Base-by-base conservation (phyloP, 2,888 invertebrate genomes). In the Sylvicola cinctus region DNA sequence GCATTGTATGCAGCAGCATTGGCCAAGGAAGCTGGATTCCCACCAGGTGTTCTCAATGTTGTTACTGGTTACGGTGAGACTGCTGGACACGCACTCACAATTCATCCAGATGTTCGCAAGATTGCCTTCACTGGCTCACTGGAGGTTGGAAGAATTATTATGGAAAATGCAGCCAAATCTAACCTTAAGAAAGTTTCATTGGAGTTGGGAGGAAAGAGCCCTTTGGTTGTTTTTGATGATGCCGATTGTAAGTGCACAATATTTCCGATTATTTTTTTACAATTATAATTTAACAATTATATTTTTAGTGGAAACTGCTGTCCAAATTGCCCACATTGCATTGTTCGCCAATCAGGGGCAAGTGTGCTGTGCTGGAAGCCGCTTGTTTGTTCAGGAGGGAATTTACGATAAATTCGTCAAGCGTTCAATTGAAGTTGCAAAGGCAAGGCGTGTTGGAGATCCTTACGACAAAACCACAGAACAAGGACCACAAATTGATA, bases 171-270 rank as follows among this genome's bases (percentile, higher is more conserved):
- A 2, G 74, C 80, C 10, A 65, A 67, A 29, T 70, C 72, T 2
- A 87, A 85, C 50, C 59, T 88, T 33, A 91, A 90, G 51, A 65
- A 77, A 36, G 73, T 87, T 0, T 74, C 78, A 3, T 58, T 91
- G 36, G 90, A 90, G 52, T 61, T 90, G 27, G 90, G 90, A 27
- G 90, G 90, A 38, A 90, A 90, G 54, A 83, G 81, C 50, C 87
- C 90, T 1, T 58, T 85, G 13, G 78, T 90, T 12, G 64, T 90
- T 11, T 83, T 81, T 48, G 71, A 76, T 40, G 85, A 85, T 59
- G 76, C 69, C 30, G 68, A 84, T 51, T 59, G 83, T 80, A 60
- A 61, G 63, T 52, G 39, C 25, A 7, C 7, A 8, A 8, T 25
- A 8, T 8, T 25, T 25, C 8, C 7, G 11, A 25, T 11, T 11